Base-by-base conservation (phyloP, 2,888 invertebrate genomes). In the Rhamnusium bicolor region DNA sequence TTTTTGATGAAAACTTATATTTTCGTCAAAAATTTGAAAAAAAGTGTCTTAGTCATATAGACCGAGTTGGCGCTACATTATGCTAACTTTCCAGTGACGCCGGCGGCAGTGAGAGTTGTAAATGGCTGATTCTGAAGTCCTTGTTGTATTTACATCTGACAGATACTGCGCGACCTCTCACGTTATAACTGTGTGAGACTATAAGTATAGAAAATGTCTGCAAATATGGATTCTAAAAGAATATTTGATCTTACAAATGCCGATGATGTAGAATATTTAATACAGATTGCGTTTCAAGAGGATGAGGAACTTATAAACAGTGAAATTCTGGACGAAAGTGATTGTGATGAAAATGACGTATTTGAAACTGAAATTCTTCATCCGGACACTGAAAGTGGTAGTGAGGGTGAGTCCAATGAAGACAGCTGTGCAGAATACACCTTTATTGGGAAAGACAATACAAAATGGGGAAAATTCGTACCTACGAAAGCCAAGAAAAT, bases 261-360 rank as follows among this genome's bases (percentile, higher is more conserved):
- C 32, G 32, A 32, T 32, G 32, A 32, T 32, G 32, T 32, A 32
- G 32, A 32, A 32, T 32, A 32, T 32, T 32, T 32, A 32, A 32
- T 8, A 32, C 32, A 32, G 5, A 32, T 32, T 8, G 18, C 51
- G 51, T 51, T 51, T 51, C 16, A 16, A 51, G 51, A 51, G 14
- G 51, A 16, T 51, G 51, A 51, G 51, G 51, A 51, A 14, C 14
- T 51, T 51, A 51, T 51, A 51, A 51, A 51, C 51, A 51, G 51
- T 51, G 51, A 51, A 51, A 51, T 51, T 51, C 51, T 51, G 16
- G 51, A 51, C 51, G 51, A 51, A 51, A 51, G 51, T 51, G 51
- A 51, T 51, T 51, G 51, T 51, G 51, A 51, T 16, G 14, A 18
- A 51, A 51, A 51, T 51, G 18, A 51, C 51, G 51, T 10, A 16